phyloP scores from a whole-genome alignment of 2,888 invertebrate species.

The Leptopilina drosophilae region DNA sequence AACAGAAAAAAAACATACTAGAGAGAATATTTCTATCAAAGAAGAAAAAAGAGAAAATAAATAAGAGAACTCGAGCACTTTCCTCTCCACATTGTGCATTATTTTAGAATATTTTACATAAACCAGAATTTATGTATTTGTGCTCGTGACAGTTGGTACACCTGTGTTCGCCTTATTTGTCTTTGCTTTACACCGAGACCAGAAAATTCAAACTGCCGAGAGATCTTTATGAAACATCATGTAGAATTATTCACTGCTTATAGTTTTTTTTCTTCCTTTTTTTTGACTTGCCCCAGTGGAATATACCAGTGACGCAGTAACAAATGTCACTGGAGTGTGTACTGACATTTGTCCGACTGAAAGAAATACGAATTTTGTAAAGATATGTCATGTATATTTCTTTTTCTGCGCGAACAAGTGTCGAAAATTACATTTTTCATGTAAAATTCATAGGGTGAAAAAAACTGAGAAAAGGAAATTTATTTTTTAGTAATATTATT shows the following conservation, averaged over 20 bases:
- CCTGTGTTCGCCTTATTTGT: conserved; percentile 10
- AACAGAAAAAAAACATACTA: too few relatives aligned
- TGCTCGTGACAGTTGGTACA: conserved; percentile 18
- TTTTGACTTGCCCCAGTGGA: not conserved
- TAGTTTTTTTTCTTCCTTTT: too few relatives aligned
- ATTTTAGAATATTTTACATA: conserved; percentile 32
- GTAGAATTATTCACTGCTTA: conserved; percentile 31
- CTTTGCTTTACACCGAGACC: not conserved
- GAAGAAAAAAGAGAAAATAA: not conserved
- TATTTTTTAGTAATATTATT: too few relatives aligned
- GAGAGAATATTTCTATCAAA: not conserved
- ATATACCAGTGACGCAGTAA: not conserved
- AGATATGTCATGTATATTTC: not conserved
- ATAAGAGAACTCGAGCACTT: conserved; percentile 2
- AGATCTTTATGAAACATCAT: conserved; percentile 29
- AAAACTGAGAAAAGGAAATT: too few relatives aligned
- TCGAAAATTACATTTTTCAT: too few relatives aligned
- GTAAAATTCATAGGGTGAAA: too few relatives aligned
- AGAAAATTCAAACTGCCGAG: conserved; percentile 31
- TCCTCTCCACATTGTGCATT: conserved; percentile 2
- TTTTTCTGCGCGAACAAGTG: too few relatives aligned
- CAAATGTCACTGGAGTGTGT: not conserved
- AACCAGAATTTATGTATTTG: conserved; percentile 27
- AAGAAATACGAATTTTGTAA: not conserved
- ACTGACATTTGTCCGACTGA: conserved; percentile 16